Base-by-base conservation (phyloP, 2,888 invertebrate species). In the Fragum fragum region DNA sequence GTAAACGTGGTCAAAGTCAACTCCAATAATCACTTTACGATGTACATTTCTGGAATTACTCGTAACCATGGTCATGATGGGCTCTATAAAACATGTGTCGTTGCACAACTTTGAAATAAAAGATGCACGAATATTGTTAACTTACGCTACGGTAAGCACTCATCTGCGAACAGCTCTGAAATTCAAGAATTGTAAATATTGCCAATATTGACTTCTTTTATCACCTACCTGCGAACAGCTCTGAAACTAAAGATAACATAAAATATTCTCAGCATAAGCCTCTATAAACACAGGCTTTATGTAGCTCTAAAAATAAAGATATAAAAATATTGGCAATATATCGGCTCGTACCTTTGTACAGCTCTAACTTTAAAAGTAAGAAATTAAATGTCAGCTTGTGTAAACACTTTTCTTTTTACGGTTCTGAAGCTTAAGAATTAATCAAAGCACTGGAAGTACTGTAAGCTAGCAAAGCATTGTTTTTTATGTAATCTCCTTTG, bases 61-160 rank as follows among this genome's bases (percentile, higher is more conserved):
- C 92, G 81, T 93, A 93, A 39, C 92, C 93, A 61, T 87, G 89
- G 75, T 93, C 93, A 53, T 92, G 90, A 80, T 93, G 92, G 6
- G 89, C 91, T 3, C 93, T 92, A 9, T 92, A 92, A 73, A 90
- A 92, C 16, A 86, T 92, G 32, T 86, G 83, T 28, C 87, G 81
- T 72, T 91, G 90, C 53, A 93, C 88, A 11, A 89, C 92, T 74
- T 92, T 92, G 75, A 28, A 75, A 36, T 36, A 36, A 9, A 36
- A 6, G 32, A 36, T 36, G n/a, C n/a, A n/a, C n/a, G n/a, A n/a
- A n/a, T n/a, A n/a, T n/a, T n/a, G n/a, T n/a, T n/a, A 36, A 36
- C 32, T 36, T 36, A 9, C 5, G 32, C 32, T 36, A 3, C 32
- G 3, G 32, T 36, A 36, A 36, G 26, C 14, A 86, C 92, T 39